These are phyloP conservation scores for Pedionomus torquatus DNA, from an alignment of 2,113 vertebrate species.

Conservation along the genomic window DNA sequence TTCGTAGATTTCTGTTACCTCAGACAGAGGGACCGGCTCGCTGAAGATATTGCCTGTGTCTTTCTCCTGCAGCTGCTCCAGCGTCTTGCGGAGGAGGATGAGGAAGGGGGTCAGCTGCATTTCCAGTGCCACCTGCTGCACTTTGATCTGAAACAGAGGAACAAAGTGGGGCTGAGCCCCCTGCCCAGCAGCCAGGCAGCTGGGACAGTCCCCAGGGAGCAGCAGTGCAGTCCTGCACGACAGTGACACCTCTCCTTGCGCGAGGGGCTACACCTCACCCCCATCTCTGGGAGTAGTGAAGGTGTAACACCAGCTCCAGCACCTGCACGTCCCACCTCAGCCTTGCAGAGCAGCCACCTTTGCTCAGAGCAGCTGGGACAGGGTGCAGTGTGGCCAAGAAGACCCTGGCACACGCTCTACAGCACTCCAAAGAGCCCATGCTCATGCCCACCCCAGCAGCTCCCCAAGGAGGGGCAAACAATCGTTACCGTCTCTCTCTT, in stretches of 20 bases:
- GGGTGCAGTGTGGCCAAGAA: neutral
- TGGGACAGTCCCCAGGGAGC: neutral
- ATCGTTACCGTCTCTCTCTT: slow-evolving; percentile 94
- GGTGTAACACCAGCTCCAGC: neutral
- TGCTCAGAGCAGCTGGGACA: neutral
- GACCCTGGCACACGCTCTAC: neutral
- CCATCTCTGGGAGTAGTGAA: neutral
- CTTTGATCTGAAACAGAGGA: slow-evolving; percentile 88
- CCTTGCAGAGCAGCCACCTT: slow-evolving; percentile 30
- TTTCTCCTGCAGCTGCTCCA: slow-evolving; percentile 96
- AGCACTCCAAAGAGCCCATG: neutral
- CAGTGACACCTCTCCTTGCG: neutral
- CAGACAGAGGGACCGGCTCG: slow-evolving; percentile 94
- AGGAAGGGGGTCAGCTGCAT: slow-evolving; percentile 97
- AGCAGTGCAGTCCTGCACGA: neutral
- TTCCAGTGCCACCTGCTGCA: slow-evolving; percentile 95
- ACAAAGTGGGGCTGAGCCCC: neutral
- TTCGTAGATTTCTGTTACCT: slow-evolving; percentile 92
- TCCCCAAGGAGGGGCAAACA: slow-evolving; percentile 6
- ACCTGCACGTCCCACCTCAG: neutral
- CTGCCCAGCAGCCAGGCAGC: neutral
- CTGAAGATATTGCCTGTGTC: slow-evolving; percentile 98
- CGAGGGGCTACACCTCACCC: neutral
- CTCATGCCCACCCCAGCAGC: slow-evolving; percentile 25
- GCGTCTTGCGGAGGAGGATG: slow-evolving; percentile 90